Percentiles rank a stretch among this genome's conserved stretches.
Conservation (phyloP, 2,888 invertebrate species). For the Pristionchus japonicus region DNA sequence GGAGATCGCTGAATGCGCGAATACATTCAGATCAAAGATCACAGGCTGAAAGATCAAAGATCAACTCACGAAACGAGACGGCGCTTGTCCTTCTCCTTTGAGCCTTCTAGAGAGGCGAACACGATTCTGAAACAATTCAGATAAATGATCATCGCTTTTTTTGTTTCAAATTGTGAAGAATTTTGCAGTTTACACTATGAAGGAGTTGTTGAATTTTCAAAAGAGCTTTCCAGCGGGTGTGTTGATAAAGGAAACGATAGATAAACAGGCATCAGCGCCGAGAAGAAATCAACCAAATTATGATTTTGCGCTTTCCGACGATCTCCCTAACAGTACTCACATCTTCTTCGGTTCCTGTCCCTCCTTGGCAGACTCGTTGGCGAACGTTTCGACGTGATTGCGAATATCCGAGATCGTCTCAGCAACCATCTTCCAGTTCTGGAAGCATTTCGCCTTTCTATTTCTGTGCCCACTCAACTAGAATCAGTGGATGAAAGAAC, state of each 20-base stretch:
- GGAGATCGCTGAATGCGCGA: conserved; percentile 3
- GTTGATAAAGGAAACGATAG: not conserved
- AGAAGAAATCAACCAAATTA: not conserved
- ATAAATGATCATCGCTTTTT: not conserved
- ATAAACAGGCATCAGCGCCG: not conserved
- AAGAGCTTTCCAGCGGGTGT: not conserved
- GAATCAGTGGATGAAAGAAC: conserved; percentile 26
- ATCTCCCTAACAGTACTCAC: conserved; percentile 48
- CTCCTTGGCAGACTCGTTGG: conserved; percentile 59
- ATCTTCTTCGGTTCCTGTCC: conserved; percentile 57
- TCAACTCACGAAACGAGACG: conserved; percentile 59
- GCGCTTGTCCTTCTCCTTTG: conserved; percentile 69
- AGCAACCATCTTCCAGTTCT: conserved; percentile 67
- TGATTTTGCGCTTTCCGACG: not conserved
- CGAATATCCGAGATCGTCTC: conserved; percentile 63
- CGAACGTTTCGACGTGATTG: conserved; percentile 62
- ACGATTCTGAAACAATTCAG: conserved; percentile 59
- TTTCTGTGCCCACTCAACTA: no score
- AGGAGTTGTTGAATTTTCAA: conserved; percentile 20
- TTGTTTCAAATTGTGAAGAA: not conserved
- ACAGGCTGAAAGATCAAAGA: not conserved
- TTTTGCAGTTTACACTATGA: not conserved
- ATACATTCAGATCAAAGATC: not conserved
- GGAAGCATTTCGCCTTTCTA: no score
- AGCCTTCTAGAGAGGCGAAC: conserved; percentile 69